Evolutionary conservation across 2,888 invertebrate species (phyloP).

Genomic region (Cephus sareptanus): DNA sequence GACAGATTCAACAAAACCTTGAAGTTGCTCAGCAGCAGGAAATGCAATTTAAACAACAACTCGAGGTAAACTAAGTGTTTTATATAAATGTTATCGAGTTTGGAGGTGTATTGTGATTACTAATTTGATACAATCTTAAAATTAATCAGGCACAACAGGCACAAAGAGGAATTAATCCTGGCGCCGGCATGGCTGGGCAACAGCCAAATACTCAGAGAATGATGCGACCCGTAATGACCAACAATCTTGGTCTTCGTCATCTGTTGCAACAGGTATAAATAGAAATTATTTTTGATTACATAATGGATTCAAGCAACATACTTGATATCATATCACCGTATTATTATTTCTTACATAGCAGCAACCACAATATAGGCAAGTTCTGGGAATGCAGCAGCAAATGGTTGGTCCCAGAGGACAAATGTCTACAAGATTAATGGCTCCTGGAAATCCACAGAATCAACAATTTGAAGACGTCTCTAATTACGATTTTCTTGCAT

Average conservation of each 20-base stretch:
- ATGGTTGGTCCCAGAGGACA: slow-evolving; percentile 68
- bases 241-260: slow-evolving; percentile 84
- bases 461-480: slow-evolving; percentile 69
- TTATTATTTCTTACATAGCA: slow-evolving; percentile 56
- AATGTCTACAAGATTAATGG: slow-evolving; percentile 64
- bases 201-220: slow-evolving; percentile 72
- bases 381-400: slow-evolving; percentile 70
- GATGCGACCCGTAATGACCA: slow-evolving; percentile 80
- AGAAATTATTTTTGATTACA: slow-evolving; percentile 15
- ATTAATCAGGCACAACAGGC: slow-evolving; percentile 61
- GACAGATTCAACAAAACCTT: slow-evolving; percentile 72
- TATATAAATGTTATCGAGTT: neutral
- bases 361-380: slow-evolving; percentile 79
- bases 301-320: slow-evolving; percentile 1
- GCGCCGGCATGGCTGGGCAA: slow-evolving; percentile 59
- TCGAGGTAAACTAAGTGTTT: slow-evolving; percentile 71
- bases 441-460: slow-evolving; percentile 62
- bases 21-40: slow-evolving; percentile 85
- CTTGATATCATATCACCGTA: slow-evolving; percentile 14
- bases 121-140: neutral
- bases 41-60: slow-evolving; percentile 79
- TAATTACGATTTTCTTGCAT: slow-evolving; percentile 66
- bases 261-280: slow-evolving; percentile 78
- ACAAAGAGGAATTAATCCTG: slow-evolving; percentile 56
- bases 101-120: neutral